These are phyloP conservation scores for Chromoteleia sp. DNA, from an alignment of 2,888 invertebrate species.

Conservation along the genomic window DNA sequence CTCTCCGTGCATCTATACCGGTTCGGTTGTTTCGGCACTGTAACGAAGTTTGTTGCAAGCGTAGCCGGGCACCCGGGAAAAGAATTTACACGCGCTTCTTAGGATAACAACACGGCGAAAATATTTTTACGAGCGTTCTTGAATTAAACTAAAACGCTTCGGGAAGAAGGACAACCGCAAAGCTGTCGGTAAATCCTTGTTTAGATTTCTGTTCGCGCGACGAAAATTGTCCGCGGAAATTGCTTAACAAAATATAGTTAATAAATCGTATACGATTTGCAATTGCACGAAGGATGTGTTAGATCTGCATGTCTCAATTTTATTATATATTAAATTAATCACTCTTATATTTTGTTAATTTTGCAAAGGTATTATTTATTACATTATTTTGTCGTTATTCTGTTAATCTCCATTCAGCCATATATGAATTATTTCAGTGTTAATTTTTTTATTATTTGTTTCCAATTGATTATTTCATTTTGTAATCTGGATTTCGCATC, in stretches of 20 bases:
- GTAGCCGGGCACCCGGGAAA: slow-evolving; percentile 62
- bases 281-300: slow-evolving; percentile 1
- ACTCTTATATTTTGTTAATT: too few species aligned
- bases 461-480: too few species aligned
- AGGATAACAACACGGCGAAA: slow-evolving; percentile 66
- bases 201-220: slow-evolving; percentile 57
- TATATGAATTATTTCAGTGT: too few species aligned
- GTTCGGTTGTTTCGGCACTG: slow-evolving; percentile 66
- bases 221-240: slow-evolving; percentile 50
- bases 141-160: slow-evolving; percentile 69
- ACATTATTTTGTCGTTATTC: too few species aligned
- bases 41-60: slow-evolving; percentile 68
- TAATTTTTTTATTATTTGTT: too few species aligned
- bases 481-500: too few species aligned
- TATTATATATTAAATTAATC: too few species aligned
- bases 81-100: slow-evolving; percentile 65
- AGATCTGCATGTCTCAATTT: too few species aligned
- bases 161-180: slow-evolving; percentile 68
- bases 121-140: slow-evolving; percentile 68
- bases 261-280: slow-evolving; percentile 44
- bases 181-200: slow-evolving; percentile 70
- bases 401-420: too few species aligned
- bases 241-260: slow-evolving; percentile 48
- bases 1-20: slow-evolving; percentile 60
- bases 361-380: too few species aligned